Base-by-base conservation (phyloP, 1,140 invertebrate genomes). In the Epicauta chinensis region DNA sequence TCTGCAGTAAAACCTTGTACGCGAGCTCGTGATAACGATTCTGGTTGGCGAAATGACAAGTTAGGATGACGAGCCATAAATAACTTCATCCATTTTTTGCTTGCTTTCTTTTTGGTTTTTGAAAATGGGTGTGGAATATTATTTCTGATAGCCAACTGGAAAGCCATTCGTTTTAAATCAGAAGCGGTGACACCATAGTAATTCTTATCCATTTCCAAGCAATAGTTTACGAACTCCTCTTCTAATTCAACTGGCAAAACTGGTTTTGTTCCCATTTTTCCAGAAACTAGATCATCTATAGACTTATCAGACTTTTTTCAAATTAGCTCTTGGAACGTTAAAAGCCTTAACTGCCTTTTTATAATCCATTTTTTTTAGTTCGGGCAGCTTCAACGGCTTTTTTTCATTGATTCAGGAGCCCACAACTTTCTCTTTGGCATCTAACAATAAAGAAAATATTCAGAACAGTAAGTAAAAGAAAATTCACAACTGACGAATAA, bases 1-100 rank as follows among this genome's bases (percentile, higher is more conserved):
- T 60, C 54, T n/a, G 53, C 60, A 51, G 48, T 58, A 66, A 55
- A 71, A 70, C 1, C 58, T 62, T 50, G n/a, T 59, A 51, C 17
- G 52, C 61, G n/a, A n/a, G n/a, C 61, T 53, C 52, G 42, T 3
- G 65, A 67, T 17, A 60, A 64, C 52, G 52, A 58, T 37, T 55
- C 60, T 29, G 64, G 66, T 53, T 42, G 57, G 30, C 63, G 45
- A 13, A 67, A 15, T n/a, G 16, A 58, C 58, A 29, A 66, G 15
- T 51, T 54, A 35, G 31, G 49, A 16, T 59, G 53, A 0, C 51
- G 44, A 12, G 30, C n/a, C 14, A 61, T 40, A 44, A 63, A 63
- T 13, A 50, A 34, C 38, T 58, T 45, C 4, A 59, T 14, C 61
- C 56, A 63, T 16, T 41, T 51, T 43, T 37, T 16, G 0, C 59